Evolutionary conservation across 2,888 invertebrate genomes (phyloP).

Genomic region (Fragum fragum): DNA sequence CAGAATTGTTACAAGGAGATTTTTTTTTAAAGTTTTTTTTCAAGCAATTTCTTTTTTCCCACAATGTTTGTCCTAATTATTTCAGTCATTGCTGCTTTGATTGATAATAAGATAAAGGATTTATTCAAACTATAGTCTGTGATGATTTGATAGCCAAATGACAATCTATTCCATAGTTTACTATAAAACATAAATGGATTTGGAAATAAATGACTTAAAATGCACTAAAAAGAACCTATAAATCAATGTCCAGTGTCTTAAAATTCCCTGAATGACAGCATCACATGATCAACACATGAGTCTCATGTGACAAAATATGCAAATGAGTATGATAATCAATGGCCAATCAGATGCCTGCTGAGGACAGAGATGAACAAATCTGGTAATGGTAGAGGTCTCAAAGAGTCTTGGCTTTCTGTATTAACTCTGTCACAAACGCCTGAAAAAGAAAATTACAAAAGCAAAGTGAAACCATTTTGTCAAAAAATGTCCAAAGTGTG

Average conservation of each 20-base stretch:
- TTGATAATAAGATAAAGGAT: too few relatives aligned
- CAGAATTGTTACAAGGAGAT: too few relatives aligned
- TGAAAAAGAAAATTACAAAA: constrained; percentile 64
- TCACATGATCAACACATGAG: constrained; percentile 57
- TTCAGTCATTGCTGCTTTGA: too few relatives aligned
- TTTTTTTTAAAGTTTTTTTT: too few relatives aligned
- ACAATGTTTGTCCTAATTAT: too few relatives aligned
- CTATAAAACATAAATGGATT: neutral
- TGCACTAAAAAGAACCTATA: neutral
- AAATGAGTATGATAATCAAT: constrained; percentile 63
- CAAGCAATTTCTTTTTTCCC: too few relatives aligned
- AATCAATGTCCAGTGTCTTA: neutral
- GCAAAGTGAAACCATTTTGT: too few relatives aligned
- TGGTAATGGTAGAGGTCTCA: constrained; percentile 58
- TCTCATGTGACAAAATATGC: constrained; percentile 47
- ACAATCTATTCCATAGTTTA: neutral
- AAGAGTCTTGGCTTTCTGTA: constrained; percentile 77
- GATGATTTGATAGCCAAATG: too few relatives aligned
- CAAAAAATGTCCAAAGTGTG: too few relatives aligned
- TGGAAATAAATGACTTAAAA: neutral
- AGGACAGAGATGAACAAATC: constrained; percentile 25
- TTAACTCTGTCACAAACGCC: constrained; percentile 78
- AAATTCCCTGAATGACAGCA: constrained; percentile 64
- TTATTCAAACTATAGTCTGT: too few relatives aligned
- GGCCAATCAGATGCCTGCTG: constrained; percentile 58